Percentiles rank a stretch among this genome's conserved stretches.
These are phyloP conservation scores for Rhinatrema bivittatum DNA, from an alignment of 2,797 vertebrate species.

Conservation along the genomic window DNA sequence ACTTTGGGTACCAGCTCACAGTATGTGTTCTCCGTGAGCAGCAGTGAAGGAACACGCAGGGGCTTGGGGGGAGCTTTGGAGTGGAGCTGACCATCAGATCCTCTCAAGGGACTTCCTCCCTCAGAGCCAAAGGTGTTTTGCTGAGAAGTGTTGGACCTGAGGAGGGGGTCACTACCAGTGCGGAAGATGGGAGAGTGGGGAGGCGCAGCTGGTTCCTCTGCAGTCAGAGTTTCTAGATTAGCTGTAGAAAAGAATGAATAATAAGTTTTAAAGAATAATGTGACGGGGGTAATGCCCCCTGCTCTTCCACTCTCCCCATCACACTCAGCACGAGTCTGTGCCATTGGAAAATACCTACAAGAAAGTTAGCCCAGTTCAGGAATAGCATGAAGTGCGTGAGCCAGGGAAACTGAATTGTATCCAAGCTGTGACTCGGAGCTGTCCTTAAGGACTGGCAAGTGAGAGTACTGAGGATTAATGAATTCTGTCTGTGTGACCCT, in stretches of 20 bases:
- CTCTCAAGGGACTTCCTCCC: conserved; percentile 53
- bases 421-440: too few relatives aligned
- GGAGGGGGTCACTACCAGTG: conserved; percentile 72
- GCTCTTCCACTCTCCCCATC: too few relatives aligned
- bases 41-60: conserved; percentile 57
- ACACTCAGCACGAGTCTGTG: too few relatives aligned
- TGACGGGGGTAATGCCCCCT: too few relatives aligned
- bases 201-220: conserved; percentile 10
- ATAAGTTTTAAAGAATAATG: background rate
- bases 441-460: too few relatives aligned
- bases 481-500: too few relatives aligned
- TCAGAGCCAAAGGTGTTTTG: conserved; percentile 27
- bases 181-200: conserved; percentile 67
- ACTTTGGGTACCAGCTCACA: conserved; percentile 66
- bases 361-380: too few relatives aligned
- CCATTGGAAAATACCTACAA: too few relatives aligned
- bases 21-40: conserved; percentile 56
- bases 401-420: too few relatives aligned
- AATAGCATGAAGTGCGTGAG: too few relatives aligned
- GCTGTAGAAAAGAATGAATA: conserved; percentile 27
- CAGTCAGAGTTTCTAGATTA: conserved; percentile 6
- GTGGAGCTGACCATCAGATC: conserved; percentile 79
- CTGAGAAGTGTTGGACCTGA: conserved; percentile 50
- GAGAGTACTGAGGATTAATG: too few relatives aligned
- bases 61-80: conserved; percentile 73